Conservation (phyloP, 2,888 invertebrate species). For the Nephrotoma flavescens region DNA sequence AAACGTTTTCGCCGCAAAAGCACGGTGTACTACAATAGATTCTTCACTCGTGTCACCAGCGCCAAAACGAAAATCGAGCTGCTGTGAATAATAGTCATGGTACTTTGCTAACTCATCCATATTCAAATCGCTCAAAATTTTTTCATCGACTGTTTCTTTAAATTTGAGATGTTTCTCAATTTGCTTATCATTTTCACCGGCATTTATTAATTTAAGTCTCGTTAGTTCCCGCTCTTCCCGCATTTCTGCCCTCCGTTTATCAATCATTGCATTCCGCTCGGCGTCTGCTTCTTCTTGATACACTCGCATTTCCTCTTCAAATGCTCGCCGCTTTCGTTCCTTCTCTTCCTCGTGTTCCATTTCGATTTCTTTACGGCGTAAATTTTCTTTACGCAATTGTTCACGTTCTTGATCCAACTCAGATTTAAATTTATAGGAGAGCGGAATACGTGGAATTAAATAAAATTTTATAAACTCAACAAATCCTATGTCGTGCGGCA, state of each 20-base stretch:
- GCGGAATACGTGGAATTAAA: neutral
- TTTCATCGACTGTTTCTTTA: neutral
- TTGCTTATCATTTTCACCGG: neutral
- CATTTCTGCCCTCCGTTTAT: neutral
- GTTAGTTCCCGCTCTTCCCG: neutral
- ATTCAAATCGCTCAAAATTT: neutral
- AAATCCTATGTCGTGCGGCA: neutral
- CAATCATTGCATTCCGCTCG: neutral
- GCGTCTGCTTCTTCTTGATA: neutral
- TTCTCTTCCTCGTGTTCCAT: neutral
- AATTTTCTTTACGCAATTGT: neutral
- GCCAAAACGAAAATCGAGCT: neutral
- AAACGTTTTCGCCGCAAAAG: neutral
- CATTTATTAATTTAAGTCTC: neutral
- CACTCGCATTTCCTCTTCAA: neutral
- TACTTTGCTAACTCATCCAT: neutral
- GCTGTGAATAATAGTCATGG: neutral
- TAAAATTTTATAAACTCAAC: neutral
- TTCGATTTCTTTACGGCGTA: neutral
- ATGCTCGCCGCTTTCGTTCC: neutral
- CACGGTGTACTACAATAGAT: neutral
- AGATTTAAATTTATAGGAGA: neutral
- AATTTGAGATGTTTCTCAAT: neutral
- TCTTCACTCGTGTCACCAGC: neutral
- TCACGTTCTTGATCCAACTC: neutral